Conservation (phyloP, 2,113 vertebrate species). For the Xenopus borealis region DNA sequence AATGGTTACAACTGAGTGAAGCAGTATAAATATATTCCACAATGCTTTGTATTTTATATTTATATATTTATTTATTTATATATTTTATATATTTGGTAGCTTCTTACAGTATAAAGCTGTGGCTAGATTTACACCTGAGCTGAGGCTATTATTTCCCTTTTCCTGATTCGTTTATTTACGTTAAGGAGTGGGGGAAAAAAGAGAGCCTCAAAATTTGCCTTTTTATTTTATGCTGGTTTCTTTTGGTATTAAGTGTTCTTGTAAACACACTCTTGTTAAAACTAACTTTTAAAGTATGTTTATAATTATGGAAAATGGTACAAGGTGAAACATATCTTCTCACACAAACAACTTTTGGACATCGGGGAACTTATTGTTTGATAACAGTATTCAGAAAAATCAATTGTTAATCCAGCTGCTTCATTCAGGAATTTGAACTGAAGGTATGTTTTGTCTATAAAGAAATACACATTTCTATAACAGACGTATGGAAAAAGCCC, state of each 20-base stretch:
- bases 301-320: slow-evolving; percentile 42
- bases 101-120: too few species aligned
- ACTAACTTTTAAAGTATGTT: slow-evolving; percentile 21
- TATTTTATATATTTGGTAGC: too few species aligned
- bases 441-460: slow-evolving; percentile 15
- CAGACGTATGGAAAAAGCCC: slow-evolving; percentile 5
- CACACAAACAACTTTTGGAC: slow-evolving; percentile 31
- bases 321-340: slow-evolving; percentile 41
- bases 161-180: too few species aligned
- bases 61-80: too few species aligned
- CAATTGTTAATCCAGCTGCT: slow-evolving; percentile 36
- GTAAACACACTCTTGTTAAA: slow-evolving; percentile 41
- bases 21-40: too few species aligned
- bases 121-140: too few species aligned
- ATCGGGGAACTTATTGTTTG: slow-evolving; percentile 44
- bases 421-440: slow-evolving; percentile 26
- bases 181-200: too few species aligned
- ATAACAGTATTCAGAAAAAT: slow-evolving; percentile 40
- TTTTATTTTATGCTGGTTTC: too few species aligned
- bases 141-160: too few species aligned
- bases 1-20: too few species aligned
- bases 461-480: slow-evolving; percentile 28
- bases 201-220: too few species aligned
- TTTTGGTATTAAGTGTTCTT: slow-evolving; percentile 34
- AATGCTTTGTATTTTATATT: too few species aligned